These are phyloP conservation scores for Aegithalos caudatus DNA, from an alignment of 2,113 vertebrate species.

Conservation along the genomic window DNA sequence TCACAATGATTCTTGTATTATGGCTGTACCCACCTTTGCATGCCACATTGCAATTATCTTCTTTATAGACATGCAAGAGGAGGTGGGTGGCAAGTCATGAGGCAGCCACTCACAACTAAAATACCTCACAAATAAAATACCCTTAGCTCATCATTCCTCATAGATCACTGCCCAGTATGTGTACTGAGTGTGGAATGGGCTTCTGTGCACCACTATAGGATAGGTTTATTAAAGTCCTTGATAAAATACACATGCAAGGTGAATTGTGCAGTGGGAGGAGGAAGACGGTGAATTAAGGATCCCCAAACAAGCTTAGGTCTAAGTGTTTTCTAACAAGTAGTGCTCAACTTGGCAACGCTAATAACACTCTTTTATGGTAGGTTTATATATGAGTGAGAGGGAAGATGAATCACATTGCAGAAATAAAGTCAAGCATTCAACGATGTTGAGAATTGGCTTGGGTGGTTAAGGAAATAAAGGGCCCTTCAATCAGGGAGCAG, in stretches of 20 bases:
- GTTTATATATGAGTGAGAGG: constrained; percentile 2
- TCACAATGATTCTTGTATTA: background rate
- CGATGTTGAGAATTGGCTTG: constrained; percentile 13
- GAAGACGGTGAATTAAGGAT: constrained; percentile 14
- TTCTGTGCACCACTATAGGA: background rate
- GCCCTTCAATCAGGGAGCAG: constrained; percentile 44
- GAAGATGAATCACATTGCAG: constrained; percentile 45
- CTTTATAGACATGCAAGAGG: background rate
- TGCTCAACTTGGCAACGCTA: constrained; percentile 20
- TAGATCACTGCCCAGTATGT: background rate
- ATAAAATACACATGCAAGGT: background rate
- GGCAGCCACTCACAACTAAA: background rate
- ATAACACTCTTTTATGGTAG: constrained; percentile 38
- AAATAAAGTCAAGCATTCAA: constrained; percentile 40
- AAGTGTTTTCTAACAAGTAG: constrained; percentile 36
- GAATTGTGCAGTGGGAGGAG: background rate
- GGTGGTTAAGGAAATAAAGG: constrained; percentile 59
- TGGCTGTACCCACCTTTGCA: background rate
- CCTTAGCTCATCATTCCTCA: background rate
- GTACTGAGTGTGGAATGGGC: background rate
- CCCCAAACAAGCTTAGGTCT: background rate
- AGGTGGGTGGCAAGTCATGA: background rate
- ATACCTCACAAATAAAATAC: background rate
- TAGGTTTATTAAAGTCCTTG: background rate
- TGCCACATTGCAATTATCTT: background rate